A percentile compares a stretch with the other conserved stretches of the same genome.
Evolutionary conservation across 2,888 invertebrate species (phyloP).

Genomic region (Apodemia hepburni): DNA sequence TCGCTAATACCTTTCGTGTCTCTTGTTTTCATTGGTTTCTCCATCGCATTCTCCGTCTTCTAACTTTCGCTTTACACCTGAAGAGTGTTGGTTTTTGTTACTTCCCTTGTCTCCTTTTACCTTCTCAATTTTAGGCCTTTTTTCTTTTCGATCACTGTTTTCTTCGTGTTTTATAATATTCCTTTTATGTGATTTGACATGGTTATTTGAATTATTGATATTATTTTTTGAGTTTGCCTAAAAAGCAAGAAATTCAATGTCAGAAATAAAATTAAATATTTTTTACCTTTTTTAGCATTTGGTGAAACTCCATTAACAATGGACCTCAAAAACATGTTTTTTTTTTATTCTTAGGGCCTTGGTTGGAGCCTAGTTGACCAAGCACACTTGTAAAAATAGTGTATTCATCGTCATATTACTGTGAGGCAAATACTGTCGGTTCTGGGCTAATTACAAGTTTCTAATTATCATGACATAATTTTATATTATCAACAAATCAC

Average conservation of each 20-base stretch:
- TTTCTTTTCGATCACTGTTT: constrained; percentile 56
- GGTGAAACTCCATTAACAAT: not conserved
- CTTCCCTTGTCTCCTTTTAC: constrained; percentile 52
- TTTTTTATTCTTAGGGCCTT: no score
- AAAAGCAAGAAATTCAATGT: constrained; percentile 30
- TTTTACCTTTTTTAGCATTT: no score
- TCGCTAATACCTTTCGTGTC: constrained; percentile 66
- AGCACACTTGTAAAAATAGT: no score
- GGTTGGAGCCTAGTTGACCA: no score
- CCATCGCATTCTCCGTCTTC: constrained; percentile 79
- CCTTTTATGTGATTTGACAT: constrained; percentile 56
- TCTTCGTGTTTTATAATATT: constrained; percentile 49
- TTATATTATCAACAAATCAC: no score
- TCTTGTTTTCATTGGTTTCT: constrained; percentile 67
- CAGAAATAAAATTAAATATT: no score
- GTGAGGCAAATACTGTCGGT: no score
- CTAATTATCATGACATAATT: no score
- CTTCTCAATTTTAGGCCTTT: constrained; percentile 53
- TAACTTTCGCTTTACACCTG: constrained; percentile 75
- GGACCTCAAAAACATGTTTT: no score
- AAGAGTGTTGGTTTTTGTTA: constrained; percentile 58
- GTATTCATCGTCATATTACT: no score
- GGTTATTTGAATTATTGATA: constrained; percentile 60
- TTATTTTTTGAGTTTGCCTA: constrained; percentile 65
- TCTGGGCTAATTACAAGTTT: no score